phyloP scores from a whole-genome alignment of 2,888 invertebrate genomes.

The Ochropleura leucogaster region DNA sequence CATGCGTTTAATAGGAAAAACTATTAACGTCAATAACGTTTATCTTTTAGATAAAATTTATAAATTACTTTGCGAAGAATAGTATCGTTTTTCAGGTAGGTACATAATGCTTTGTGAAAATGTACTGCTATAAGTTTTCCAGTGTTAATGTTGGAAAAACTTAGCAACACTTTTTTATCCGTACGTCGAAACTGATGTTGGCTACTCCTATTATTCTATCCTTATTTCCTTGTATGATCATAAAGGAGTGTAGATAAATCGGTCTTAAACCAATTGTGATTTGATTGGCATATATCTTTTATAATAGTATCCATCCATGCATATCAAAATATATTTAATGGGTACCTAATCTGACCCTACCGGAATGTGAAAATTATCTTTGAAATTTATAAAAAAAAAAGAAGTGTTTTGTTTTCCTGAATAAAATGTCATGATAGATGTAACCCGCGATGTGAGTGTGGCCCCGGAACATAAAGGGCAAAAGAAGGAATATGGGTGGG shows the following conservation, averaged over 20 bases:
- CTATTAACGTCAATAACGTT: constrained; percentile 9
- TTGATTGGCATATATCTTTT: neutral
- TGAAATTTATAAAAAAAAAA: neutral
- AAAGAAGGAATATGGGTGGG: too few species aligned
- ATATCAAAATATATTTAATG: neutral
- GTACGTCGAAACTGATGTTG: neutral
- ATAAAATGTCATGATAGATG: neutral
- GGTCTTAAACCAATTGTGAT: neutral
- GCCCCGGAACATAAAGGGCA: too few species aligned
- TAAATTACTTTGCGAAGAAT: neutral
- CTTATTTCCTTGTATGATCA: neutral
- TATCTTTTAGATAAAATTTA: constrained; percentile 10
- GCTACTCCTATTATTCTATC: neutral
- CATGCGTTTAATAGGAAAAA: constrained; percentile 10
- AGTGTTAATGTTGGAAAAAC: neutral
- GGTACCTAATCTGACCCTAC: neutral
- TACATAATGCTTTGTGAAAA: constrained; percentile 6
- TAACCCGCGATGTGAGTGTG: neutral
- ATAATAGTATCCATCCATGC: neutral
- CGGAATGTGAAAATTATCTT: neutral
- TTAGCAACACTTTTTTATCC: neutral
- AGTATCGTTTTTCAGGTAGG: neutral
- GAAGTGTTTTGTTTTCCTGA: neutral
- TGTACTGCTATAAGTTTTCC: neutral
- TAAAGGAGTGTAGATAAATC: neutral